Evolutionary conservation across 2,888 invertebrate genomes (phyloP), one percentile per base, ranked within the genome.

Genomic region (Agapetus fuscipes): DNA sequence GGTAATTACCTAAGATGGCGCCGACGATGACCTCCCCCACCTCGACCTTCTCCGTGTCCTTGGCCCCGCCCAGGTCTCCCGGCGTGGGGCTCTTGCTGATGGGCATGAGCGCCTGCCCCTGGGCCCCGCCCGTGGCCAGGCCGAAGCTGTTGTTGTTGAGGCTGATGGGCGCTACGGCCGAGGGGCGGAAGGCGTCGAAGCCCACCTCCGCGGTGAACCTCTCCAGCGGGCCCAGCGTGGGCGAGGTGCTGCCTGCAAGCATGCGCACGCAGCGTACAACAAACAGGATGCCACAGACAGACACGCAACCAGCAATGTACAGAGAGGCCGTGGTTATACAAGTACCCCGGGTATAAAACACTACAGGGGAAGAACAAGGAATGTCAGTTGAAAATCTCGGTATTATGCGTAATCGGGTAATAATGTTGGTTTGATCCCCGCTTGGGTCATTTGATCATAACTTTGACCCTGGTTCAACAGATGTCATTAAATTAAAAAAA

Each of bases 1-100:
- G n/a, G n/a, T n/a, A n/a, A 72, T 72, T 63, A 74, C 91, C 96
- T 64, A 96, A 77, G 59, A 97, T 93, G 60, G 94, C 95, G 59
- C 95, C 96, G 61, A 96, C 93, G 68, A 95, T 91, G 66, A 85
- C 82, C 76, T 93, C 90, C 44, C 91, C 83, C 62, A 96, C 91
- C 77, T 95, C 91, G 60, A 91, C 84, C 72, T 88, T 88, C 74
- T 86, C 87, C 58, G 81, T 74, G 70, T 88, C 86, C 72, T 85
- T 85, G 64, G 74, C 76, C 54, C 72, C 72, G 56, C 72, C 72
- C 56, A 76, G 71, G 69, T 84, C 85, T 51, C 81, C 83, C 51
- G 85, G 85, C 60, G 84, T 83, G 51, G 80, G 80, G 64, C 83
- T 83, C 75, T 86, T 86, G 72, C 80, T 81, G 54, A 84, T 72